A percentile compares a stretch with the other conserved stretches of the same genome.
Conservation (phyloP, 1,140 invertebrate species). For the Zaprionus nigranus region DNA sequence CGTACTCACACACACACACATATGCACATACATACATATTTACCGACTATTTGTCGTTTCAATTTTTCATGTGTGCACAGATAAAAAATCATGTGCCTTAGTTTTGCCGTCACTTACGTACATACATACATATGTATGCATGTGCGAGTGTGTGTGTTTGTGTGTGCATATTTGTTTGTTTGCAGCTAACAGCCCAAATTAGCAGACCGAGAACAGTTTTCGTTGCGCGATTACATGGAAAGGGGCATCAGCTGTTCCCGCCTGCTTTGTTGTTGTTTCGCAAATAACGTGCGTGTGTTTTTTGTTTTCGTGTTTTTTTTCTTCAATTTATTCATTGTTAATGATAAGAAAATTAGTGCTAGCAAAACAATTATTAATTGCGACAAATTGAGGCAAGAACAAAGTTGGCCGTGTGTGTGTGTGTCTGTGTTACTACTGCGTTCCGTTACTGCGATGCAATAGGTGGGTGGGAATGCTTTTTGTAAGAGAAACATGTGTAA, state of each 20-base stretch:
- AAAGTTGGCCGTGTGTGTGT: background rate
- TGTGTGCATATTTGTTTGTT: constrained; percentile 18
- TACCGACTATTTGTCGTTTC: constrained; percentile 61
- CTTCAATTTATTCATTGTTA: background rate
- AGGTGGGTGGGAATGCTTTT: background rate
- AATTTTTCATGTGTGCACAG: constrained; percentile 65
- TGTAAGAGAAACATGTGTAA: constrained; percentile 13
- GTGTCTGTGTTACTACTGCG: background rate
- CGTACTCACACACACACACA: constrained; percentile 21
- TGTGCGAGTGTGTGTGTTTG: background rate
- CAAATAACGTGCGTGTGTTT: constrained; percentile 20
- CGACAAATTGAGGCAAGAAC: constrained; percentile 24
- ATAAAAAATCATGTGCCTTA: constrained; percentile 72
- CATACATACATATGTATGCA: background rate
- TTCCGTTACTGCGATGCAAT: background rate
- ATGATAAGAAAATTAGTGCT: constrained; percentile 31
- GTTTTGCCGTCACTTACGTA: constrained; percentile 35
- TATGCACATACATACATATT: constrained; percentile 14
- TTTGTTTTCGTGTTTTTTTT: constrained; percentile 14
- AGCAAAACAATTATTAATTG: constrained; percentile 36
- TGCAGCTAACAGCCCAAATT: constrained; percentile 29
- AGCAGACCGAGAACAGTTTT: constrained; percentile 28
- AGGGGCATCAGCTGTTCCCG: constrained; percentile 36
- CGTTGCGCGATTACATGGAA: constrained; percentile 21
- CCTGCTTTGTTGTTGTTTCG: background rate